Base-by-base conservation (phyloP, 1,140 invertebrate species). In the Drosophila malerkotliana region DNA sequence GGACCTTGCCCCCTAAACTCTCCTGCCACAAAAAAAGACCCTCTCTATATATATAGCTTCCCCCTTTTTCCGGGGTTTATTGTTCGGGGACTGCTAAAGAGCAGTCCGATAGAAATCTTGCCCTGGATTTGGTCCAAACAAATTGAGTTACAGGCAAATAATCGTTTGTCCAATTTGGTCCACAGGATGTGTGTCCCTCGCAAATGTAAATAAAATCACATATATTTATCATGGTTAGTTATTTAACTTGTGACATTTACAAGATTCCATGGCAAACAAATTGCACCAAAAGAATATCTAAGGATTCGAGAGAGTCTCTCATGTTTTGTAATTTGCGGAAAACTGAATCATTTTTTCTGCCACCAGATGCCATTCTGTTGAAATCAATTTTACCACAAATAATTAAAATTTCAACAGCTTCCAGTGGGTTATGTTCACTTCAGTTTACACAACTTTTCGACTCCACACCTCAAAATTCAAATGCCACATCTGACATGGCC, bases 61-160 rank as follows among this genome's bases (percentile, higher is more conserved):
- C n/a, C 26, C 24, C 34, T 32, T 77, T 55, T 34, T 28, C 26
- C 32, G 24, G 58, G 49, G 63, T 66, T 64, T 51, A 47, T 44
- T 59, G 60, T 61, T 54, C 54, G 62, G 58, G 47, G 56, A 55
- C 30, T 58, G 26, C 26, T 28, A 28, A 28, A 28, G 49, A 24
- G 59, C 48, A 49, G 53, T 63, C 18, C 39, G 71, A 74, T 74
- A 15, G 72, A 63, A 45, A 74, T 81, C 62, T 34, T 52, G 69
- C 64, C 51, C 53, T 64, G 48, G 67, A 64, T 85, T 79, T 76
- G 59, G 34, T 61, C 57, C 82, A 63, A 75, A 67, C 80, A 84
- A 84, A 84, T 84, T 84, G 80, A 85, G 82, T 87, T 77, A 84
- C 80, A 84, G 74, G 72, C 63, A 87, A 76, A 84, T 84, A 85